Base-by-base conservation (phyloP, 2,888 invertebrate genomes). In the Habroteleia sp. region DNA sequence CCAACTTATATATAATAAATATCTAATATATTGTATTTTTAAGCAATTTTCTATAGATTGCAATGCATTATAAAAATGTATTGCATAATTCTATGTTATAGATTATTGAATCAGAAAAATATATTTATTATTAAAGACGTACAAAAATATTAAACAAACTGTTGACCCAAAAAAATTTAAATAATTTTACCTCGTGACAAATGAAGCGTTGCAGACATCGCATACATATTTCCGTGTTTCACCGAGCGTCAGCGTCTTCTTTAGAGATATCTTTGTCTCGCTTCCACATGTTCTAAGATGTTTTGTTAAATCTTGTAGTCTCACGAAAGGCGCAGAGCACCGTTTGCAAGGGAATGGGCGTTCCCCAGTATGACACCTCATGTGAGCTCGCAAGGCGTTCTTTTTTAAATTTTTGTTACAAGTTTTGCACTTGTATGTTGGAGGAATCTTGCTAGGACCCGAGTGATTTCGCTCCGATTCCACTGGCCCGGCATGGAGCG, bases 331-430 rank as follows among this genome's bases (percentile, higher is more conserved):
- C 0, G 91, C 89, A 0, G 88, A 89, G 82, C 95, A 96, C 0
- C 89, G 86, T 1, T 66, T 29, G 80, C 96, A 96, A 1, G 90
- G 88, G 80, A 91, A 94, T 0, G 93, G 93, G 68, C 93, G 91
- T 82, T 95, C 95, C 17, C 93, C 91, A 0, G 95, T 95, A 82
- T 96, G 95, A 56, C 91, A 91, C 23, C 93, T 90, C 35, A 95
- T 87, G 85, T 95, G 95, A 63, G 91, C 91, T 0, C 93, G 91
- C 8, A 96, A 87, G 0, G 94, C 93, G 5, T 91, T 88, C 83
- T 94, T 95, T 5, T 90, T 89, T 78, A 93, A 94, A 3, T 85
- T 84, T 82, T 92, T 93, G 0, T 91, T 89, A 82, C 95, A 95
- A 16, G 93, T 81, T 0, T 93, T 93, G 80, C 95, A 96, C 1